Evolutionary conservation across 2,888 invertebrate genomes (phyloP).

Genomic region (Tuberolachnus salignus): DNA sequence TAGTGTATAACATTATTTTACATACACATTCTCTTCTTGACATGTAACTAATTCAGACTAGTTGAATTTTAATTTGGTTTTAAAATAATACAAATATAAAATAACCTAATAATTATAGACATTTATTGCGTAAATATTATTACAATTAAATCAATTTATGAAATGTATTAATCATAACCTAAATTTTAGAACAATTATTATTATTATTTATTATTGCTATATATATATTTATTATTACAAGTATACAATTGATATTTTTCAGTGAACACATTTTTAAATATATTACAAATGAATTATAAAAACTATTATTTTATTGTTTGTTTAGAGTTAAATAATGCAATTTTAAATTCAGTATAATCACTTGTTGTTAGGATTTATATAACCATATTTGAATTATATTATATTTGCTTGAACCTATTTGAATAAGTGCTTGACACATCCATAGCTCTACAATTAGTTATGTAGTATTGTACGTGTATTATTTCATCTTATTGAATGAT

Average conservation of each 20-base stretch:
- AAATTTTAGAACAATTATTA: background rate
- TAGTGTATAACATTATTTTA: too few species aligned
- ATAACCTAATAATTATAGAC: too few species aligned
- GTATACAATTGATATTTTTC: too few species aligned
- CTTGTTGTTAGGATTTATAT: constrained; percentile 12
- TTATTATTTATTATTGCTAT: constrained; percentile 9
- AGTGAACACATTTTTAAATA: background rate
- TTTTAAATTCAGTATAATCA: constrained; percentile 22
- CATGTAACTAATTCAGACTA: too few species aligned
- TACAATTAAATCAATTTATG: background rate
- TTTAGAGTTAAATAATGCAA: background rate
- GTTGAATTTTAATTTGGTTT: too few species aligned
- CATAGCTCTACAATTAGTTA: constrained; percentile 3
- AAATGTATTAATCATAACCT: too few species aligned
- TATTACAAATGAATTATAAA: background rate
- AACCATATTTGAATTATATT: background rate
- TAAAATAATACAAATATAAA: background rate
- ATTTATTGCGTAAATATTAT: background rate
- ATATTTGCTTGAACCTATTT: constrained; percentile 13
- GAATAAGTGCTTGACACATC: constrained; percentile 1
- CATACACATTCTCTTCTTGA: too few species aligned
- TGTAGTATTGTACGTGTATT: too few species aligned
- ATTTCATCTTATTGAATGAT: constrained; percentile 10
- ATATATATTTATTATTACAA: background rate
- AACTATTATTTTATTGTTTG: background rate